A percentile compares a stretch with the other conserved stretches of the same genome.
phyloP scores from a whole-genome alignment of 2,113 vertebrate species.

The Odocoileus hemionus region DNA sequence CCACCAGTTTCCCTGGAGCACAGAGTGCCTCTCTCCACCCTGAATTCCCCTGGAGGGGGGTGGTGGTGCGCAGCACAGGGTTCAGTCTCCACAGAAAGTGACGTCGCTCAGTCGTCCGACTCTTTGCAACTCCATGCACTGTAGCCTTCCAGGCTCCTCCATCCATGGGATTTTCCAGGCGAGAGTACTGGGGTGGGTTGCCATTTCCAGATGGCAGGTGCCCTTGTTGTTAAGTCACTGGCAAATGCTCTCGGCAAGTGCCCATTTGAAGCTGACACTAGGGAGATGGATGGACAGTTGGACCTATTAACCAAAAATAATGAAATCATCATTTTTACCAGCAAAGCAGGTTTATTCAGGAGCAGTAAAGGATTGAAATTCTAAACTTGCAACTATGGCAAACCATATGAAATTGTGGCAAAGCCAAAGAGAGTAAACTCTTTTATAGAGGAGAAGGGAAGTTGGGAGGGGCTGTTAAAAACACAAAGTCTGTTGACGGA shows the following conservation, averaged over 20 bases:
- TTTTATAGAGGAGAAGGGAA: background rate
- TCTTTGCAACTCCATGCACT: background rate
- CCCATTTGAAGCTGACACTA: background rate
- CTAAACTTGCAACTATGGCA: background rate
- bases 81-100: background rate
- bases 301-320: background rate
- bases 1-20: background rate
- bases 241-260: background rate
- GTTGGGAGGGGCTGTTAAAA: background rate
- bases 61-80: background rate
- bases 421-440: background rate
- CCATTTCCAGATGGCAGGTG: background rate
- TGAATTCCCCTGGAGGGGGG: background rate
- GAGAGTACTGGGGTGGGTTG: background rate
- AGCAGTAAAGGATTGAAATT: background rate
- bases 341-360: background rate
- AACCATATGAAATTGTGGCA: background rate
- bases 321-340: background rate
- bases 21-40: background rate
- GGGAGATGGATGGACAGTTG: no score
- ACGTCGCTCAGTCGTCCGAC: accelerated
- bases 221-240: background rate
- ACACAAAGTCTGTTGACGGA: background rate
- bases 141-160: background rate
- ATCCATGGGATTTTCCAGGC: background rate